phyloP scores from a whole-genome alignment of 2,113 vertebrate genomes.

The Oncorhynchus nerka region DNA sequence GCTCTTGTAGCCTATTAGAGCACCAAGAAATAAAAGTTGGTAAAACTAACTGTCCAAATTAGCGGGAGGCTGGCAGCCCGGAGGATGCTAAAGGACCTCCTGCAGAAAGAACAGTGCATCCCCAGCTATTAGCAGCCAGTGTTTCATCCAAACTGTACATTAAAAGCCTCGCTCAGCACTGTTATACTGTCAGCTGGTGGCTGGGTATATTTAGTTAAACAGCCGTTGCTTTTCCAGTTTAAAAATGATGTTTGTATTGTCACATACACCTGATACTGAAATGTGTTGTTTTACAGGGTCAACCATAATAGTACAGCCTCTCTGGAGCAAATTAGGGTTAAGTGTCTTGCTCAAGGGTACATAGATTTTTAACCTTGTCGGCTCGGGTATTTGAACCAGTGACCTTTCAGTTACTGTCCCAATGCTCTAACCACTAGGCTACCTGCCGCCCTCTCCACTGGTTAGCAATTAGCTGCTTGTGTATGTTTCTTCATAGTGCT shows the following conservation, averaged over 20 bases:
- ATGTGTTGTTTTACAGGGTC: too few relatives aligned
- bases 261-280: too few relatives aligned
- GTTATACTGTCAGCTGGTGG: not conserved
- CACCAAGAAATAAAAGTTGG: constrained; percentile 48
- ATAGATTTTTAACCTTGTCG: too few relatives aligned
- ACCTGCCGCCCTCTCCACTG: too few relatives aligned
- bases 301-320: too few relatives aligned
- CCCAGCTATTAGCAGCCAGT: not conserved
- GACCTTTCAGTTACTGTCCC: too few relatives aligned
- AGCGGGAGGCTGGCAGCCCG: constrained; percentile 38
- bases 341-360: too few relatives aligned
- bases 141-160: not conserved
- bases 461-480: too few relatives aligned
- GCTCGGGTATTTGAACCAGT: too few relatives aligned
- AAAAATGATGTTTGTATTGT: not conserved
- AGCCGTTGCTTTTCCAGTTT: not conserved
- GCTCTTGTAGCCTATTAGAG: constrained; percentile 55
- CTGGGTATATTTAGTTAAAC: constrained; percentile 6
- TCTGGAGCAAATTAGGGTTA: too few relatives aligned
- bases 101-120: constrained; percentile 7
- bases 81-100: constrained; percentile 32
- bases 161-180: constrained; percentile 24
- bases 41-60: constrained; percentile 53
- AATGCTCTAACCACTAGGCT: too few relatives aligned
- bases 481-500: too few relatives aligned